Percentiles rank a stretch among this genome's conserved stretches.
These are phyloP conservation scores for Dasyprocta punctata DNA, from an alignment of 2,113 vertebrate species.

Conservation along the genomic window DNA sequence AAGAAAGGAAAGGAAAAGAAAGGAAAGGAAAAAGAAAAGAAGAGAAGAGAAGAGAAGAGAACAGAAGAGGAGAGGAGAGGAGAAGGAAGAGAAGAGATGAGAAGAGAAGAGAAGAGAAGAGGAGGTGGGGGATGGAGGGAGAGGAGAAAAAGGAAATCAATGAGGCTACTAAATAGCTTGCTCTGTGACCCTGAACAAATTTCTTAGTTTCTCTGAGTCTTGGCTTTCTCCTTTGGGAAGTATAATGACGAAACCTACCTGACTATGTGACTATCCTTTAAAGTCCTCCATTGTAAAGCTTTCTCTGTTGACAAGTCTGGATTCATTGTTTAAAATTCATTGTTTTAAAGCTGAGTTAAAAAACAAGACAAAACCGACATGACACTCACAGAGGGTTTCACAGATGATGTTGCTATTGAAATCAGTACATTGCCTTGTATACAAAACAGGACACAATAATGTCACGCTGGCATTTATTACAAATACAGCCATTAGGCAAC, in stretches of 20 bases:
- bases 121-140: background rate
- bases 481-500: background rate
- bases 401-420: conserved; percentile 44
- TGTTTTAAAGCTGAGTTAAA: conserved; percentile 51
- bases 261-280: background rate
- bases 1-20: too few species aligned
- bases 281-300: background rate
- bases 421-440: background rate
- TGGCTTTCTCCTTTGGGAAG: background rate
- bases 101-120: too few species aligned
- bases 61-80: too few species aligned
- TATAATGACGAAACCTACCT: background rate
- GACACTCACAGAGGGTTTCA: background rate
- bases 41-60: too few species aligned
- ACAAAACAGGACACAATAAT: background rate
- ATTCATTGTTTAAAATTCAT: conserved; percentile 28
- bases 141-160: background rate
- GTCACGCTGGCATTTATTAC: background rate
- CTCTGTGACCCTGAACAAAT: background rate
- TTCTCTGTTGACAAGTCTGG: background rate
- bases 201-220: background rate
- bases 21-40: background rate
- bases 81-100: too few species aligned
- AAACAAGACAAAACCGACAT: background rate
- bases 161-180: background rate